Conservation (phyloP, 2,888 invertebrate genomes). For the Thyatira batis region DNA sequence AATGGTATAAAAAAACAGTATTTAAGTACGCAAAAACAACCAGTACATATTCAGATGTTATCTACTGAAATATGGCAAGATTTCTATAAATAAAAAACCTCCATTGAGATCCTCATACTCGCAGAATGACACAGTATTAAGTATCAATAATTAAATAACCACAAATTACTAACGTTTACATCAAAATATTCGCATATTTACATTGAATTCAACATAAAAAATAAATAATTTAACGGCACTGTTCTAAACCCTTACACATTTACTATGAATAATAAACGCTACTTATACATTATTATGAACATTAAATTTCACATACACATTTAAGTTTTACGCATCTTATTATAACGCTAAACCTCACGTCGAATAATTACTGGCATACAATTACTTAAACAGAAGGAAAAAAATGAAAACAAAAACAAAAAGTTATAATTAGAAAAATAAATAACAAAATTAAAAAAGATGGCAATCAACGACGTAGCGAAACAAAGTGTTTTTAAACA, state of each 20-base stretch:
- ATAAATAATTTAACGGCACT: slow-evolving; percentile 80
- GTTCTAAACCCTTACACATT: slow-evolving; percentile 73
- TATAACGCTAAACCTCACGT: slow-evolving; percentile 49
- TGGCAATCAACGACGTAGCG: slow-evolving; percentile 55
- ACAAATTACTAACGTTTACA: slow-evolving; percentile 73
- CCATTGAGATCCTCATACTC: slow-evolving; percentile 68
- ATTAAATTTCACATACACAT: slow-evolving; percentile 65
- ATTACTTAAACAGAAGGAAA: slow-evolving; percentile 44
- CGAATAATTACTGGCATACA: slow-evolving; percentile 77
- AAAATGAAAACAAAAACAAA: slow-evolving; percentile 48
- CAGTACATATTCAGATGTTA: slow-evolving; percentile 2
- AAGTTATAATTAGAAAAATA: slow-evolving; percentile 76
- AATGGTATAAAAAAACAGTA: slow-evolving; percentile 32
- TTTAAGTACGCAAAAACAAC: slow-evolving; percentile 32
- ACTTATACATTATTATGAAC: slow-evolving; percentile 46
- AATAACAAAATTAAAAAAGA: slow-evolving; percentile 73
- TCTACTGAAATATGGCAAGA: slow-evolving; percentile 41
- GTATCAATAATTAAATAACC: slow-evolving; percentile 63
- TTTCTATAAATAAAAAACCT: slow-evolving; percentile 47
- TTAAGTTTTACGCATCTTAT: slow-evolving; percentile 47
- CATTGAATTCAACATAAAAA: slow-evolving; percentile 78
- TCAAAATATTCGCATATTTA: slow-evolving; percentile 75
- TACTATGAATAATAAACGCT: slow-evolving; percentile 73
- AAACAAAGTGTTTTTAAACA: slow-evolving; percentile 18
- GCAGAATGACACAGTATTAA: slow-evolving; percentile 48